phyloP scores from a whole-genome alignment of 35 echinoderm and acorn worm species.

The Stichopus chloronotus region DNA sequence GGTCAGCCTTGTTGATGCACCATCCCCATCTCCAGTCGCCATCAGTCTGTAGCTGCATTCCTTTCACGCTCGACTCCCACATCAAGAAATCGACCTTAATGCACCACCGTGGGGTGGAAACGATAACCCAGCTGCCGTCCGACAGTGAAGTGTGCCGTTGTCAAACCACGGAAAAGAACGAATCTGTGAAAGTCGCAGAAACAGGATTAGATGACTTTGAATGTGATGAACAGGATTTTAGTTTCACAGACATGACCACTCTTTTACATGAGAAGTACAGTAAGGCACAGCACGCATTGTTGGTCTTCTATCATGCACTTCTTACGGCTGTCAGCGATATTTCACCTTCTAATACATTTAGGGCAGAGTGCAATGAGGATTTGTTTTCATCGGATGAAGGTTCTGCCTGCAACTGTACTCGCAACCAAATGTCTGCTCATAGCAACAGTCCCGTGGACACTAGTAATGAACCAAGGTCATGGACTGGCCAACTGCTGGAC shows the following conservation, averaged over 20 bases:
- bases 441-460: not conserved
- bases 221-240: not conserved
- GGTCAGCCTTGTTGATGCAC: slow-evolving; percentile 59
- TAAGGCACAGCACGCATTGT: slow-evolving; percentile 6
- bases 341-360: not conserved
- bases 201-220: not conserved
- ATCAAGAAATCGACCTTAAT: slow-evolving; percentile 60
- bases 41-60: slow-evolving; percentile 43
- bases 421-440: not conserved
- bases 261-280: slow-evolving; percentile 15
- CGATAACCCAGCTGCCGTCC: not conserved
- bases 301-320: slow-evolving; percentile 45
- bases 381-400: not conserved
- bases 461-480: not conserved
- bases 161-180: not conserved
- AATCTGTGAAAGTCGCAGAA: not conserved
- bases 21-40: slow-evolving; percentile 54
- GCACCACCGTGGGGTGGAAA: not conserved
- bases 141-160: not conserved
- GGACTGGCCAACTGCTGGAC: not conserved
- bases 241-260: not conserved
- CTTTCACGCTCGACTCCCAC: slow-evolving; percentile 50
- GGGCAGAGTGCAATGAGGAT: not conserved
- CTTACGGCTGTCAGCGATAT: slow-evolving; percentile 24
- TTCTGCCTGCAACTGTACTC: not conserved